These are phyloP conservation scores for Eulemur rubriventer DNA, from an alignment of 2,797 vertebrate species.

Conservation along the genomic window DNA sequence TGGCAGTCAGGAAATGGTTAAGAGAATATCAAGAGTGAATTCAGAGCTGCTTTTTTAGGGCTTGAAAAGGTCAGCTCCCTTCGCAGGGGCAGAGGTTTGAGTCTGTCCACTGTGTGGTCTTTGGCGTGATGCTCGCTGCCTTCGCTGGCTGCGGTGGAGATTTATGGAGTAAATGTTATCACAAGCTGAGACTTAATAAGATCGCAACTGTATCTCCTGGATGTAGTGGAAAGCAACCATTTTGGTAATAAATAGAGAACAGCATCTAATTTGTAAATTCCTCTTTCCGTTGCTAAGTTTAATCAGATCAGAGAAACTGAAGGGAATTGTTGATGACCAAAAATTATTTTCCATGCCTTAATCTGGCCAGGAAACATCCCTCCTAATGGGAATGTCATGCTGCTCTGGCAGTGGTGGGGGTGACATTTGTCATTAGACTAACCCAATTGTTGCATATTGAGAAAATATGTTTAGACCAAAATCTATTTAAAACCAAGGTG, in stretches of 20 bases:
- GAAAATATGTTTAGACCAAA: conserved; percentile 58
- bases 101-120: neutral
- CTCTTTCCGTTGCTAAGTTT: conserved; percentile 71
- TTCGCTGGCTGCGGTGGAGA: conserved; percentile 53
- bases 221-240: conserved; percentile 62
- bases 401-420: conserved; percentile 31
- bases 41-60: conserved; percentile 43
- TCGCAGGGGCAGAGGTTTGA: conserved; percentile 48
- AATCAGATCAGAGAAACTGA: conserved; percentile 75
- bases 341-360: conserved; percentile 72
- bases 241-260: conserved; percentile 76
- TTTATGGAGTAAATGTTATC: conserved; percentile 63
- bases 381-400: conserved; percentile 55
- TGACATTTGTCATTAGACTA: conserved; percentile 70
- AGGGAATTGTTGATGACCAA: conserved; percentile 71
- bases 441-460: conserved; percentile 64
- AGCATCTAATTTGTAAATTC: conserved; percentile 75
- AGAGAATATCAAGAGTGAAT: neutral
- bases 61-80: conserved; percentile 63
- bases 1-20: conserved; percentile 37
- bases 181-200: conserved; percentile 69
- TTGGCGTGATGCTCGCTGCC: conserved; percentile 24
- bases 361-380: conserved; percentile 69
- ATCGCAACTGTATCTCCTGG: conserved; percentile 59
- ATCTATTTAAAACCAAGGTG: conserved; percentile 58